A percentile compares a stretch with the other conserved stretches of the same genome.
phyloP scores from a whole-genome alignment of 37 sponge, comb jelly and placozoan genomes.

The Corticium candelabrum region DNA sequence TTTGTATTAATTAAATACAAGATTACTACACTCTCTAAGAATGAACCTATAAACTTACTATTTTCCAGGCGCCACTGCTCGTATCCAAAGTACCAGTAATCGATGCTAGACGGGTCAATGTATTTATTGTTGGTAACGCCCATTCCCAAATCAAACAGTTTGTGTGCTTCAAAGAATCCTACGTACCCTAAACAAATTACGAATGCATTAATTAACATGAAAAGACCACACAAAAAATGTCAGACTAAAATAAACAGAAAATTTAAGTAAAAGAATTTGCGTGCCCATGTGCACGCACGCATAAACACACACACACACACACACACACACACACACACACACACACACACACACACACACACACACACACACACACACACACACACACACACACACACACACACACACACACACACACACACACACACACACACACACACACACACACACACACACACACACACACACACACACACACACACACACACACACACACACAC shows the following conservation, averaged over 20 bases:
- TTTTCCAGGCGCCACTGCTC: neutral
- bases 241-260: too few relatives aligned
- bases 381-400: slow-evolving; percentile 5
- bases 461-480: slow-evolving; percentile 5
- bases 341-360: slow-evolving; percentile 5
- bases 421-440: slow-evolving; percentile 5
- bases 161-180: neutral
- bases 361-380: slow-evolving; percentile 5
- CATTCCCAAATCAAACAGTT: neutral
- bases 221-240: too few relatives aligned
- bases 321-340: slow-evolving; percentile 5
- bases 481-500: slow-evolving; percentile 5
- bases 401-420: slow-evolving; percentile 5
- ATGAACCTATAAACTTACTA: neutral
- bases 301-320: too few relatives aligned
- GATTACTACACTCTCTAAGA: neutral
- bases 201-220: too few relatives aligned
- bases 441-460: slow-evolving; percentile 5
- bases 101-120: neutral
- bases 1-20: too few relatives aligned
- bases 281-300: too few relatives aligned
- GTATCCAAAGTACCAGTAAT: neutral
- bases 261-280: too few relatives aligned
- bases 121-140: neutral
- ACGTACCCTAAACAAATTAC: neutral